These are phyloP conservation scores for Trogon surrucura DNA, from an alignment of 2,113 vertebrate genomes.

Conservation along the genomic window DNA sequence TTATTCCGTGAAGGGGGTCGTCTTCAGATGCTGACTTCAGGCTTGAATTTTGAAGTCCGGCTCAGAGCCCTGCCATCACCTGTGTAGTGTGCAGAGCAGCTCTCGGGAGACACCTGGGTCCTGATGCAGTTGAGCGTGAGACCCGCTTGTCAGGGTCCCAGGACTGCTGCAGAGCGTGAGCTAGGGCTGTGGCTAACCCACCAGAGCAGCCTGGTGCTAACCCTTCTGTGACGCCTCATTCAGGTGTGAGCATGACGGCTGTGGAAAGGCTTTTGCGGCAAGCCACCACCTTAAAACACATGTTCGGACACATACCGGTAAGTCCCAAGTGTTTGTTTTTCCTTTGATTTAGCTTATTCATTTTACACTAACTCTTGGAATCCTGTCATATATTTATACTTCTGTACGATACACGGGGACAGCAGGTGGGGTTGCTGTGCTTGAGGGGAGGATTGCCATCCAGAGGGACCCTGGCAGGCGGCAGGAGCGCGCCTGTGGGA, in stretches of 20 bases:
- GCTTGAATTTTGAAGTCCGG: background rate
- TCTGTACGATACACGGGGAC: background rate
- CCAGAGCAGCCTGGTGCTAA: background rate
- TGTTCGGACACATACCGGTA: conserved; percentile 97
- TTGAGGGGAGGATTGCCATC: background rate
- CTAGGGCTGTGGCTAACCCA: background rate
- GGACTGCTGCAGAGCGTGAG: background rate
- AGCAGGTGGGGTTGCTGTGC: rapidly evolving
- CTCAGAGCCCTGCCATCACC: background rate
- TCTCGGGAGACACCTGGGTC: background rate
- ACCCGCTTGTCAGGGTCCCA: background rate
- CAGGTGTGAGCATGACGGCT: conserved; percentile 97
- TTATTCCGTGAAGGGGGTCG: background rate
- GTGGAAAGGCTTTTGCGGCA: conserved; percentile 97
- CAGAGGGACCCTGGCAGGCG: background rate
- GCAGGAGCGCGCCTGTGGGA: background rate
- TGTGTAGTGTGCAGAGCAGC: background rate
- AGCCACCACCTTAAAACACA: conserved; percentile 99
- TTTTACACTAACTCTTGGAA: background rate
- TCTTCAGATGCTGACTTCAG: rapidly evolving
- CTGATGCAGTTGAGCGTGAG: background rate
- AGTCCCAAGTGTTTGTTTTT: conserved; percentile 1
- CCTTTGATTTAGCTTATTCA: background rate
- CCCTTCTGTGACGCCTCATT: conserved; percentile 11
- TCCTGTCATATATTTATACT: background rate